A percentile compares a stretch with the other conserved stretches of the same genome.
Evolutionary conservation across 2,888 invertebrate species (phyloP).

Genomic region (Synanthedon vespiformis): DNA sequence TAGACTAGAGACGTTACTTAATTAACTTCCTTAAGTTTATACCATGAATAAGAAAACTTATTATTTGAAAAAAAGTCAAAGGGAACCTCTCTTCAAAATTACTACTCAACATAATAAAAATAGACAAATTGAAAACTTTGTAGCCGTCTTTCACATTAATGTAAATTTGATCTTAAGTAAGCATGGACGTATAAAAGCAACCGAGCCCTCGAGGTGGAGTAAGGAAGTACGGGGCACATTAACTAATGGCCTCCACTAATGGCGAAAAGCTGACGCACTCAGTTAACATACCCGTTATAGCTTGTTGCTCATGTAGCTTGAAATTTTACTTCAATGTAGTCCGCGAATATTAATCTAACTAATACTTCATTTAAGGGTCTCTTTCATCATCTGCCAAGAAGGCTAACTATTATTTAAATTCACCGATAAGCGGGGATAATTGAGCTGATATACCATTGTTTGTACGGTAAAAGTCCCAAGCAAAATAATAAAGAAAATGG

Average conservation of each 20-base stretch:
- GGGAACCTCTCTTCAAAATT: too few relatives aligned
- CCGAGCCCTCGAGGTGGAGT: neutral
- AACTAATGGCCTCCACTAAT: conserved; percentile 2
- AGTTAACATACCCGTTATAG: neutral
- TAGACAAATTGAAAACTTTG: neutral
- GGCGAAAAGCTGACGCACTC: conserved; percentile 4
- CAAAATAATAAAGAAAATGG: too few relatives aligned
- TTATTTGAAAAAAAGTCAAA: too few relatives aligned
- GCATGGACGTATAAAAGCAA: neutral
- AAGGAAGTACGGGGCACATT: neutral
- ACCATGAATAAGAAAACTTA: too few relatives aligned
- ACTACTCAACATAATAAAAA: neutral
- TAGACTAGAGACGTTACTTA: too few relatives aligned
- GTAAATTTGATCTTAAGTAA: neutral
- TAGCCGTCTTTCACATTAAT: neutral
- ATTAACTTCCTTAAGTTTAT: too few relatives aligned
- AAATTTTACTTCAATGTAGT: neutral
- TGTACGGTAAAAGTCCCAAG: too few relatives aligned
- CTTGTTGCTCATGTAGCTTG: neutral
- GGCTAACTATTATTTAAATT: too few relatives aligned
- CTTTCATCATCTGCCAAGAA: too few relatives aligned
- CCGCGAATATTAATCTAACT: neutral
- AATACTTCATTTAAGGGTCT: too few relatives aligned
- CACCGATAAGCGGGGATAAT: too few relatives aligned
- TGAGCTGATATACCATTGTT: too few relatives aligned